Conservation (phyloP, 1,140 invertebrate species). For the Sinella curviseta region DNA sequence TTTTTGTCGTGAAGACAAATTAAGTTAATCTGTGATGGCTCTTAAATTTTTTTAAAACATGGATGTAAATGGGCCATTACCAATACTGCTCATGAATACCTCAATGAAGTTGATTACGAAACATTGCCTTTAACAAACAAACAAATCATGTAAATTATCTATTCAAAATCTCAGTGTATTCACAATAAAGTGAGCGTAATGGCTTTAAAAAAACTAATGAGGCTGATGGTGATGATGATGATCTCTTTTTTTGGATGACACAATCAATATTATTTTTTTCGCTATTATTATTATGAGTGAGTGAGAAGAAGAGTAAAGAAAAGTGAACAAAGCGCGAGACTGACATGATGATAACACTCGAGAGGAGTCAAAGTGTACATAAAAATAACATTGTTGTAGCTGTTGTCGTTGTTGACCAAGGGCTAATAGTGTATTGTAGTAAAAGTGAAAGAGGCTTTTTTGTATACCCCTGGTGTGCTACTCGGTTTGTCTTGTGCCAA, state of each 20-base stretch:
- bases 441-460: not conserved
- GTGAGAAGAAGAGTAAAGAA: not conserved
- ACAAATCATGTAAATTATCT: not conserved
- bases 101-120: not conserved
- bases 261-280: constrained; percentile 5
- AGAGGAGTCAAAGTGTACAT: no score
- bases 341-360: not conserved
- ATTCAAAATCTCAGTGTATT: not conserved
- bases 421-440: not conserved
- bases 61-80: no score
- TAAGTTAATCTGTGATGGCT: no score
- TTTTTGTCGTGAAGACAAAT: no score
- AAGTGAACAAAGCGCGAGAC: not conserved
- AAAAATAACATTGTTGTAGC: no score
- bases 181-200: not conserved
- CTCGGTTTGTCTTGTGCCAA: constrained; percentile 39
- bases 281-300: no score
- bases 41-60: no score
- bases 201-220: not conserved
- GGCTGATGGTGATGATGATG: no score
- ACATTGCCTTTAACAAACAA: not conserved
- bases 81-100: no score
- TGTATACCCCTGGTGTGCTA: constrained; percentile 28
- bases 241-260: constrained; percentile 15
- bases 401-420: not conserved